Evolutionary conservation across 2,888 invertebrate genomes (phyloP).

Genomic region (Temnothorax ravouxi): DNA sequence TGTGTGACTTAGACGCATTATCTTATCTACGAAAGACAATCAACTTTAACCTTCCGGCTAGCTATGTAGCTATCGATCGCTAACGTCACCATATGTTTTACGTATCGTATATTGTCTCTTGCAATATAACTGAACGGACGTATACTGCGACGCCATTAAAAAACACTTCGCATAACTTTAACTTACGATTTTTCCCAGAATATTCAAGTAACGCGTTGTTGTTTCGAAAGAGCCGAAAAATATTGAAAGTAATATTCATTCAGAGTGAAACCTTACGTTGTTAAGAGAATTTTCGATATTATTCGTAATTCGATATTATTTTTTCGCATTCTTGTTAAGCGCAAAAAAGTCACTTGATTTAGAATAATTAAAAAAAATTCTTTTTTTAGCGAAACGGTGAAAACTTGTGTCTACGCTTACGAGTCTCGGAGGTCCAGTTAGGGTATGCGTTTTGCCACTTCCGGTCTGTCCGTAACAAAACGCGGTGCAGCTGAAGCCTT

Average conservation of each 20-base stretch:
- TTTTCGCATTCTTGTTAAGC: neutral
- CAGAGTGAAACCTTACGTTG: neutral
- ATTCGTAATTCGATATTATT: neutral
- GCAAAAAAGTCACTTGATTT: neutral
- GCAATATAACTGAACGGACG: neutral
- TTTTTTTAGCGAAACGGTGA: neutral
- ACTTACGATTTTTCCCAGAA: neutral
- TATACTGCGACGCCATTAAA: constrained; percentile 1
- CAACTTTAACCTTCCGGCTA: constrained; percentile 65
- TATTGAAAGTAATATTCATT: constrained; percentile 2
- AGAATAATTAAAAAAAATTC: neutral
- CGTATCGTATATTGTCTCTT: constrained; percentile 60
- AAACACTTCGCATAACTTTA: neutral
- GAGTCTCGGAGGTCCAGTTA: constrained; percentile 96
- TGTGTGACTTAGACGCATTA: constrained; percentile 60
- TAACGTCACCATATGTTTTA: constrained; percentile 54
- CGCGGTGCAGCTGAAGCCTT: constrained; percentile 97
- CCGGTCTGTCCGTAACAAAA: constrained; percentile 99
- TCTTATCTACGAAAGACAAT: constrained; percentile 71
- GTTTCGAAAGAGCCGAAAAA: neutral
- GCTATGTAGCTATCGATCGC: constrained; percentile 58
- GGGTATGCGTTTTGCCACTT: constrained; percentile 98
- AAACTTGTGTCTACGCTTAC: constrained; percentile 85
- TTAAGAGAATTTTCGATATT: neutral
- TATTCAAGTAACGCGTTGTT: neutral